Percentiles rank a stretch among this genome's conserved stretches.
phyloP scores from a whole-genome alignment of 2,797 vertebrate genomes.

The Heterohyrax brucei region DNA sequence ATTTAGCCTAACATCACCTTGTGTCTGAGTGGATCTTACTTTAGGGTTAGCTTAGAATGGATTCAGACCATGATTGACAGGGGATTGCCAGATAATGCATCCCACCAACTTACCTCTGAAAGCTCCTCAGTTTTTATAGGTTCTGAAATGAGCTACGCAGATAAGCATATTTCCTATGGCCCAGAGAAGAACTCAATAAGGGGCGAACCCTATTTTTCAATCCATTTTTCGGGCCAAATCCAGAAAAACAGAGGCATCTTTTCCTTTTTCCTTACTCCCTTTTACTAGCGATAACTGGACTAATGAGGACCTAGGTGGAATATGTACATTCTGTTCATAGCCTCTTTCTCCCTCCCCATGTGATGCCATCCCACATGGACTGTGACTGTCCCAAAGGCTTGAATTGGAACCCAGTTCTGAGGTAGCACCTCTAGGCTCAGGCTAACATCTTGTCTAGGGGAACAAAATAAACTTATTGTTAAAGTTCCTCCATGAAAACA shows the following conservation, averaged over 20 bases:
- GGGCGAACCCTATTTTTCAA: background rate
- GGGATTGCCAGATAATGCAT: constrained; percentile 7
- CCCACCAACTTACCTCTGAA: background rate
- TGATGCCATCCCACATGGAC: constrained; percentile 20
- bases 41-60: background rate
- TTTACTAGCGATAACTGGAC: constrained; percentile 20
- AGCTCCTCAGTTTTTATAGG: constrained; percentile 51
- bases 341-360: background rate
- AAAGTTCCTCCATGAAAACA: constrained; percentile 37
- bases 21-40: background rate
- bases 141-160: constrained; percentile 39
- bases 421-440: background rate
- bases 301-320: background rate
- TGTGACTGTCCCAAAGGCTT: constrained; percentile 41
- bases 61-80: background rate
- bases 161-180: background rate
- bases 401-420: background rate
- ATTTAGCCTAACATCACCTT: background rate
- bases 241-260: constrained; percentile 5
- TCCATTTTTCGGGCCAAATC: constrained; percentile 48
- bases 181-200: constrained; percentile 13
- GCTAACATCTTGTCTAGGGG: constrained; percentile 37
- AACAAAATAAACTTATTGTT: constrained; percentile 22
- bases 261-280: background rate
- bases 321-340: background rate